Percentiles rank a stretch among this genome's conserved stretches.
phyloP scores from a whole-genome alignment of 2,888 invertebrate species.

The Luperina nickerlii region DNA sequence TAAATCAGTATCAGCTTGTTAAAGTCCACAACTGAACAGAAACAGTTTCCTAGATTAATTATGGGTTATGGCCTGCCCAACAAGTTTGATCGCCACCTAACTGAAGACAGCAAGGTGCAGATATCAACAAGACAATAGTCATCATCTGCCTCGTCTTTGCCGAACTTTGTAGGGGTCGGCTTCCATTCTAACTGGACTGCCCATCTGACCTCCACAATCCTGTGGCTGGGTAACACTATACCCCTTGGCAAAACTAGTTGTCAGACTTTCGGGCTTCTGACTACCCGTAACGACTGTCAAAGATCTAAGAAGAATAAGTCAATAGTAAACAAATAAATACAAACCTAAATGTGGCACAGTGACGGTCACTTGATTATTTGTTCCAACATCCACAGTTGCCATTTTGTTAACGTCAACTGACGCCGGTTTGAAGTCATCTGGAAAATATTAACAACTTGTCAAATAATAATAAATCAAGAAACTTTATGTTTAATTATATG shows the following conservation, averaged over 20 bases:
- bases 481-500: not conserved
- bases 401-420: slow-evolving; percentile 98
- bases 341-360: slow-evolving; percentile 97
- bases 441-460: slow-evolving; percentile 70
- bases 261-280: not conserved
- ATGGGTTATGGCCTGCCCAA: not conserved
- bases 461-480: not conserved
- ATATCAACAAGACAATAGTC: not conserved
- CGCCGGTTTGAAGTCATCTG: slow-evolving; percentile 99
- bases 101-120: not conserved
- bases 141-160: not conserved
- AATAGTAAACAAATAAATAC: slow-evolving; percentile 44
- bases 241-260: not conserved
- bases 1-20: not conserved
- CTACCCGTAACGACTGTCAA: not conserved
- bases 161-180: not conserved
- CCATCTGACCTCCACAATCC: not conserved
- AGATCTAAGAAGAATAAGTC: not conserved
- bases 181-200: not conserved
- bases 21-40: not conserved
- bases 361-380: slow-evolving; percentile 97
- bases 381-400: slow-evolving; percentile 97
- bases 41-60: not conserved
- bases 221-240: not conserved
- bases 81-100: not conserved